A percentile compares a stretch with the other conserved stretches of the same genome.
Conservation (phyloP, 2,888 invertebrate genomes). For the Noctua janthe region DNA sequence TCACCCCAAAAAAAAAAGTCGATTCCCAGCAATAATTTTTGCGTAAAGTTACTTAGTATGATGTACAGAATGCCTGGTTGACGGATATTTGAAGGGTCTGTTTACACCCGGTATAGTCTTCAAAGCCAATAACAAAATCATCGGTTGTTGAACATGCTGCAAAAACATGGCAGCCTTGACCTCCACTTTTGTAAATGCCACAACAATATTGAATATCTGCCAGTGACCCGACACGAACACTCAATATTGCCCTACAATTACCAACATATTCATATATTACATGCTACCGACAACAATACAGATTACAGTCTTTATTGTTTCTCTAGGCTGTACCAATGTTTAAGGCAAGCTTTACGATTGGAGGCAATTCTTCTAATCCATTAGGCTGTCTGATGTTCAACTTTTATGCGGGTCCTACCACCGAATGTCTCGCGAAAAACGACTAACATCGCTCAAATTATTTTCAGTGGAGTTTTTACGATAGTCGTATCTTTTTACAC, state of each 20-base stretch:
- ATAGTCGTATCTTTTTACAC: slow-evolving; percentile 90
- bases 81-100: too few relatives aligned
- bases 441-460: slow-evolving; percentile 89
- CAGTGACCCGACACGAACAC: slow-evolving; percentile 68
- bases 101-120: background rate
- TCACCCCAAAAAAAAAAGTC: too few relatives aligned
- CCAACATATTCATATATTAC: slow-evolving; percentile 75
- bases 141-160: background rate
- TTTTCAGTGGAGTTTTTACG: slow-evolving; percentile 89
- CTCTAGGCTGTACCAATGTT: slow-evolving; percentile 81
- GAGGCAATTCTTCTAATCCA: slow-evolving; percentile 89
- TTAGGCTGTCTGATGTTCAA: slow-evolving; percentile 88
- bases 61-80: too few relatives aligned
- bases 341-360: slow-evolving; percentile 84
- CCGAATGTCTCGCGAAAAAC: slow-evolving; percentile 87
- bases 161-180: background rate
- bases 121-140: slow-evolving; percentile 29
- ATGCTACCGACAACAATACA: slow-evolving; percentile 76
- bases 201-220: slow-evolving; percentile 36
- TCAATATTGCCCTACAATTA: slow-evolving; percentile 69
- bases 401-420: slow-evolving; percentile 88
- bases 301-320: slow-evolving; percentile 81
- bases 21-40: too few relatives aligned
- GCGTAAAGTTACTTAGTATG: too few relatives aligned
- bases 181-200: slow-evolving; percentile 25